Base-by-base conservation (phyloP, 2,888 invertebrate genomes). In the Caenorhabditis doughertyi region DNA sequence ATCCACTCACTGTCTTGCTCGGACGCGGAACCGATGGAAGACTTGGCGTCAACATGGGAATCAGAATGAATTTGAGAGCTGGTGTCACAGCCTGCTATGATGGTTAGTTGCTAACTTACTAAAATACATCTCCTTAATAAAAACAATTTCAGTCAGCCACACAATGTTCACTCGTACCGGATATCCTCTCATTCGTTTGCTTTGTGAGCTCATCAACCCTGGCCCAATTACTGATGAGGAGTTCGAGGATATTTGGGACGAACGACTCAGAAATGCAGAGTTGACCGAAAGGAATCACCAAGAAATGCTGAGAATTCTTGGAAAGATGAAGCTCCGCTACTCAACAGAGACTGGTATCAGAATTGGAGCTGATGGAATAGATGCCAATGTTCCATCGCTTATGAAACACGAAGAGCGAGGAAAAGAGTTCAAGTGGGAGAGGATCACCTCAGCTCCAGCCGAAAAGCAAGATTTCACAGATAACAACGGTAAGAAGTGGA, bases 81-180 rank as follows among this genome's bases (percentile, higher is more conserved):
- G 73, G 73, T 1, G 11, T 65, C 32, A 73, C 64, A 7, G 62
- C 73, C 2, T 73, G 73, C 25, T 73, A 44, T 25, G 73, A 73
- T 42, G 1, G n/a, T n/a, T n/a, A n/a, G n/a, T n/a, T n/a, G n/a
- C n/a, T n/a, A n/a, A n/a, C n/a, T n/a, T n/a, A n/a, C n/a, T n/a
- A n/a, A n/a, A n/a, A n/a, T n/a, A n/a, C n/a, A n/a, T n/a, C n/a
- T n/a, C n/a, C n/a, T n/a, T n/a, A n/a, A n/a, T n/a, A n/a, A n/a
- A n/a, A n/a, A n/a, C n/a, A n/a, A n/a, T n/a, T n/a, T 21, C 16
- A 42, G 8, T 64, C 11, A 7, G 1, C 18, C 64, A 73, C 47
- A 65, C 73, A 1, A 27, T 73, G n/a, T 73, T 65, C 73, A 56
- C 44, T 1, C 39, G 62, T 8, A 55, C 73, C 0, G 55, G 64